Percentiles rank a stretch among this genome's conserved stretches.
Evolutionary conservation across 2,113 vertebrate genomes (phyloP).

Genomic region (Psettodes erumei): DNA sequence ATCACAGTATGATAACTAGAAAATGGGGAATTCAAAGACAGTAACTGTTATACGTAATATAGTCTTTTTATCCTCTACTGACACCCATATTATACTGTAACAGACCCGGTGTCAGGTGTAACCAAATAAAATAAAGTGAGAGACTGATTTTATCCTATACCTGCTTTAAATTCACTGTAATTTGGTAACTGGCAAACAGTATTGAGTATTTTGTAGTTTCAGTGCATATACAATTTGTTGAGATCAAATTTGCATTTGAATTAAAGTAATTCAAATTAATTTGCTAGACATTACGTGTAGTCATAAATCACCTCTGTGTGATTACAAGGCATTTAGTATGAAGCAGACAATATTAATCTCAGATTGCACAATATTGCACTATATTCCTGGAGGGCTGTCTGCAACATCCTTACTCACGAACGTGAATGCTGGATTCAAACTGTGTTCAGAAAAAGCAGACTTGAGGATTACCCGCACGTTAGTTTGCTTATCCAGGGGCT

Average conservation of each 20-base stretch:
- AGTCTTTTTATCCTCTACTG: neutral
- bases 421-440: conserved; percentile 33
- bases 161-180: neutral
- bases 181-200: neutral
- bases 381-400: neutral
- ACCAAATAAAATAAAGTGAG: neutral
- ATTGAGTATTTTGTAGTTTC: neutral
- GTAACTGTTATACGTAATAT: neutral
- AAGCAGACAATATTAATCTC: neutral
- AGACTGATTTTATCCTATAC: neutral
- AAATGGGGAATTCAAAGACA: conserved; percentile 9
- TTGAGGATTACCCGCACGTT: conserved; percentile 57
- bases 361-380: neutral
- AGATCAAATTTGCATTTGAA: neutral
- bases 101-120: neutral
- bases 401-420: conserved; percentile 11
- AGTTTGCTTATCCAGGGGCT: conserved; percentile 54
- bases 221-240: neutral
- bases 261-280: neutral
- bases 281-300: neutral
- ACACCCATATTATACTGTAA: neutral
- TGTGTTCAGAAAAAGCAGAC: conserved; percentile 47
- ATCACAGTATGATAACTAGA: conserved; percentile 8
- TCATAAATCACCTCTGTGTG: neutral
- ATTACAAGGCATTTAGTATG: neutral